A percentile compares a stretch with the other conserved stretches of the same genome.
Conservation (phyloP, 2,888 invertebrate species). For the Didymodactylos carnosus region DNA sequence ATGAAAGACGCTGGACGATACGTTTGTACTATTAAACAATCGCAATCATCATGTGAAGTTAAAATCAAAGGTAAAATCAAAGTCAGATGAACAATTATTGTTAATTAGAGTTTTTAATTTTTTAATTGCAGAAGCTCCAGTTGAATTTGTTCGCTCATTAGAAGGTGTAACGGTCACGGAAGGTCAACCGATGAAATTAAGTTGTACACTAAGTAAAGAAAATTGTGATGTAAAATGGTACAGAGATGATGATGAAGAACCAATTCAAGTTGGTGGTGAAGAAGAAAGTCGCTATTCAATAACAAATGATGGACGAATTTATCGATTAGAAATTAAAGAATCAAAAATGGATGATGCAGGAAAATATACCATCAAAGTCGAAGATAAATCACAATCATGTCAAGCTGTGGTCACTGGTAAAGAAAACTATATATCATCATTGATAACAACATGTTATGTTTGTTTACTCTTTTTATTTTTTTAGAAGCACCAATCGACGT, state of each 20-base stretch:
- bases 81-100: not conserved
- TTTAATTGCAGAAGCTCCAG: slow-evolving; percentile 23
- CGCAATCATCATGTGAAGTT: slow-evolving; percentile 4
- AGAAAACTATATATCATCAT: too few relatives aligned
- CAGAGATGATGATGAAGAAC: slow-evolving; percentile 2
- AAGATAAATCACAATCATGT: not conserved
- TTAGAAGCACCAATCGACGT: slow-evolving; percentile 11
- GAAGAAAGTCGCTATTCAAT: not conserved
- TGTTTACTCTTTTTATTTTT: not conserved
- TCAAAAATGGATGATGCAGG: not conserved
- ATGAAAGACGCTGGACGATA: slow-evolving; percentile 4
- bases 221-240: slow-evolving; percentile 11
- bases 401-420: not conserved
- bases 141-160: slow-evolving; percentile 25
- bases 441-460: not conserved
- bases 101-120: not conserved
- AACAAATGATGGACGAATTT: not conserved
- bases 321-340: slow-evolving; percentile 9
- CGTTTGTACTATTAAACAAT: slow-evolving; percentile 7
- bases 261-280: not conserved
- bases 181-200: not conserved
- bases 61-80: not conserved
- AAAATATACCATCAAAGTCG: slow-evolving; percentile 8
- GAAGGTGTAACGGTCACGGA: slow-evolving; percentile 25
- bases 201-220: slow-evolving; percentile 1